Percentiles rank a stretch among this genome's conserved stretches.
These are phyloP conservation scores for Boloria euphrosyne DNA, from an alignment of 2,888 invertebrate genomes.

Conservation along the genomic window DNA sequence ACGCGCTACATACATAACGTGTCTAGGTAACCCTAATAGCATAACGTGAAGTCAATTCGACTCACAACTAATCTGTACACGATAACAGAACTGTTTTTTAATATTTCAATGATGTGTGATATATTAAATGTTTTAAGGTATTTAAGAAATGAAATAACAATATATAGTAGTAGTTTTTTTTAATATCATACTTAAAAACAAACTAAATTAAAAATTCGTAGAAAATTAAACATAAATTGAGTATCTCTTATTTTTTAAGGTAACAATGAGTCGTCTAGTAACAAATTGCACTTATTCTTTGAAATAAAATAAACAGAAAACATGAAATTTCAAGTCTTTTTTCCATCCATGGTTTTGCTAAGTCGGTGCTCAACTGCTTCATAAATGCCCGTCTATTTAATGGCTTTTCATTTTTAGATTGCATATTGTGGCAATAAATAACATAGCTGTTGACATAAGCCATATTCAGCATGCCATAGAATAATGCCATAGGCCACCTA, in stretches of 20 bases:
- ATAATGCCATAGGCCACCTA: slow-evolving; percentile 37
- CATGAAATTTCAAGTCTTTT: slow-evolving; percentile 20
- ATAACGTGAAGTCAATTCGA: too few species aligned
- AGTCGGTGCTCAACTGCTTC: slow-evolving; percentile 28
- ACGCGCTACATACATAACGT: too few species aligned
- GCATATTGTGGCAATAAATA: slow-evolving; percentile 31
- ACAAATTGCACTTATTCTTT: slow-evolving; percentile 1
- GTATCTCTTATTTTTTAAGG: background rate
- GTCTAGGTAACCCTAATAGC: background rate
- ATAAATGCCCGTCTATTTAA: slow-evolving; percentile 24
- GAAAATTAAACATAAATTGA: background rate
- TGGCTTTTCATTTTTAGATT: slow-evolving; percentile 19
- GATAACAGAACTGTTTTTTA: too few species aligned
- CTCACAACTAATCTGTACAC: too few species aligned
- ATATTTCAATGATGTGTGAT: too few species aligned
- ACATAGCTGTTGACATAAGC: slow-evolving; percentile 33
- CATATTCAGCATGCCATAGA: slow-evolving; percentile 42
- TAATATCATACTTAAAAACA: background rate
- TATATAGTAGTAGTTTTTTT: background rate
- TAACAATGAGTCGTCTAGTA: background rate
- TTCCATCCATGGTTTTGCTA: slow-evolving; percentile 22
- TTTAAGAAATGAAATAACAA: too few species aligned
- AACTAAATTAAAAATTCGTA: background rate
- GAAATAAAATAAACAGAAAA: slow-evolving; percentile 13
- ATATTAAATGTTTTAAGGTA: too few species aligned